Evolutionary conservation across 2,113 vertebrate genomes (phyloP).

Genomic region (Lates calcarifer): DNA sequence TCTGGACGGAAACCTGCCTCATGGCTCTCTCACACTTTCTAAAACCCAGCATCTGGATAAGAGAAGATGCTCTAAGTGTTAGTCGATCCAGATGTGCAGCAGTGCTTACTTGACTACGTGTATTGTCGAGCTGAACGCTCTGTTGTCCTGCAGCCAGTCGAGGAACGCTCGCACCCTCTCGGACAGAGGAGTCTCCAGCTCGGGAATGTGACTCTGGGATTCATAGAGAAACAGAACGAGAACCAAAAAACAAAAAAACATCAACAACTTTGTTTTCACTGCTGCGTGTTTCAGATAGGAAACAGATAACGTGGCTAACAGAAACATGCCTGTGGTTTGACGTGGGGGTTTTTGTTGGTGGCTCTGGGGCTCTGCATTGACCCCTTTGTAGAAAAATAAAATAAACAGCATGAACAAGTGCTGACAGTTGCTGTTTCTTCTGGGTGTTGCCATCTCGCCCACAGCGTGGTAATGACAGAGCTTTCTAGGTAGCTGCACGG

Average conservation of each 20-base stretch:
- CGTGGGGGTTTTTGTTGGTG: constrained; percentile 15
- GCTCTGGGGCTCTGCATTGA: constrained; percentile 12
- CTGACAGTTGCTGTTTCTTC: constrained; percentile 42
- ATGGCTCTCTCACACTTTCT: too few species aligned
- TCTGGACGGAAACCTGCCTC: too few species aligned
- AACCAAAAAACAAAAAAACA: constrained; percentile 53
- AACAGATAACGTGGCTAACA: neutral
- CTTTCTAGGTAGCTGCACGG: constrained; percentile 32
- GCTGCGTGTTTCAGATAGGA: neutral
- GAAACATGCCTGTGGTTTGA: constrained; percentile 41
- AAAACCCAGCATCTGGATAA: neutral
- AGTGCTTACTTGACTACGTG: constrained; percentile 93
- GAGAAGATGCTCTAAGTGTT: neutral
- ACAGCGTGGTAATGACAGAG: constrained; percentile 28
- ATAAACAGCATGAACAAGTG: constrained; percentile 45
- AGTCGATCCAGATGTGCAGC: constrained; percentile 35
- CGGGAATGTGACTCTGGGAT: constrained; percentile 91
- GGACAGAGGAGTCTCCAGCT: constrained; percentile 89
- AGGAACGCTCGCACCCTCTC: constrained; percentile 91
- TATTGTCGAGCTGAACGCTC: constrained; percentile 88
- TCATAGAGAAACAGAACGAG: constrained; percentile 9
- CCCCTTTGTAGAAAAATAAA: constrained; percentile 40
- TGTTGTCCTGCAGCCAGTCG: constrained; percentile 93
- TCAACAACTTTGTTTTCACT: constrained; percentile 35
- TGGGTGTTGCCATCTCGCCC: constrained; percentile 38